Conservation (phyloP, 2,797 vertebrate genomes). For the Picus viridis region DNA sequence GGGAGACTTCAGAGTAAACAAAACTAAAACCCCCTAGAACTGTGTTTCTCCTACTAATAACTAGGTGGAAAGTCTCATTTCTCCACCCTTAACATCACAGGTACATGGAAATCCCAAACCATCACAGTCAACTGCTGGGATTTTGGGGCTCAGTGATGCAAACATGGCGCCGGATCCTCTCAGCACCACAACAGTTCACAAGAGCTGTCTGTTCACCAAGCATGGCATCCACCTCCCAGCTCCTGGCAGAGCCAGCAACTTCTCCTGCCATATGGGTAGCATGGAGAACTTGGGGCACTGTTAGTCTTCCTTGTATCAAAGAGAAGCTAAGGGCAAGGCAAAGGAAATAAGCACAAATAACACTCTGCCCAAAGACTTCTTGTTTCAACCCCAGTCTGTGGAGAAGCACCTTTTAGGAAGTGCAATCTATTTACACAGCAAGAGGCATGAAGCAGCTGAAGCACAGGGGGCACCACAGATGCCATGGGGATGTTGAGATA, state of each 20-base stretch:
- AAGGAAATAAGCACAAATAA: not conserved
- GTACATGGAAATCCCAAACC: not conserved
- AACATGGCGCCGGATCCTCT: not conserved
- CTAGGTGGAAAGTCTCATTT: not conserved
- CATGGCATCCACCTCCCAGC: not conserved
- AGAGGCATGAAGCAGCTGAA: not conserved
- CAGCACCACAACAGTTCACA: not conserved
- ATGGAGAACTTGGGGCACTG: not conserved
- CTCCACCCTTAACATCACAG: not conserved
- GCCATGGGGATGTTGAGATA: not conserved
- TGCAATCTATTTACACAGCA: not conserved
- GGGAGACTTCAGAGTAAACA: not conserved
- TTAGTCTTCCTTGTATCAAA: not conserved
- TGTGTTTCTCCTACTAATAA: not conserved
- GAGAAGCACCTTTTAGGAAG: not conserved
- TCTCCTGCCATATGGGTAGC: not conserved
- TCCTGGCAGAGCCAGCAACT: not conserved
- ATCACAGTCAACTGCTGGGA: not conserved
- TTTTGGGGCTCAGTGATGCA: not conserved
- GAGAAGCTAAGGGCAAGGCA: not conserved
- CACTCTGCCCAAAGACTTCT: not conserved
- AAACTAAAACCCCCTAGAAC: not conserved
- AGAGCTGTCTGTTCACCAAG: not conserved
- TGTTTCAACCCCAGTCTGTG: not conserved
- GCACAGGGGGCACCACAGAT: not conserved